Base-by-base conservation (phyloP, 2,113 vertebrate genomes). In the Thermophis baileyi region DNA sequence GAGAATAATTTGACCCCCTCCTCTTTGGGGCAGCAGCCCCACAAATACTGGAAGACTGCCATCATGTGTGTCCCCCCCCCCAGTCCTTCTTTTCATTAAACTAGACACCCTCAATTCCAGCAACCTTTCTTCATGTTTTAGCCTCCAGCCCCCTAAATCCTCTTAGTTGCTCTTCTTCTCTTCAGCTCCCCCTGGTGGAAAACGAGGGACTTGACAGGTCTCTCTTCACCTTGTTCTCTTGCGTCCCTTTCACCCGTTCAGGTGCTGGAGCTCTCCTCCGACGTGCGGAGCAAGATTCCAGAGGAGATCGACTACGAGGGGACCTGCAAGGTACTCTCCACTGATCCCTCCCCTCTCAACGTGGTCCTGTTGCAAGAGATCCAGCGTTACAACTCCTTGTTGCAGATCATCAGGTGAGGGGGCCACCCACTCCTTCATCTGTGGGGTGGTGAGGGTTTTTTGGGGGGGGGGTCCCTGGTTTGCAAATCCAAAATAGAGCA, bases 331-430 rank as follows among this genome's bases (percentile, higher is more conserved):
- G 69, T 98, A 27, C 95, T 99, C 88, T 97, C 98, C 87, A 96
- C 97, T 0, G 97, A 98, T 92, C 97, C 97, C 0, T 98, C 98
- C 14, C 98, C 98, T 0, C 97, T 99, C 55, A 98, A 98, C 53
- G 98, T 98, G 74, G 98, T 99, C 57, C 95, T 99, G 87, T 96
- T 99, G 91, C 98, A 99, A 95, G 99, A 99, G 98, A 99, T 99
- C 93, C 98, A 99, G 95, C 98, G 98, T 97, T 99, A 99, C 96
- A 99, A 99, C 95, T 94, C 95, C 40, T 96, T 99, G 89, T 97
- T 99, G 90, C 91, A 96, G 89, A 98, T 98, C 90, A 98, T 99
- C 96, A 96, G 90, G 98, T 98, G 94, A 22, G 27, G 44, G n/a
- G 86, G 6, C 3, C 5, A 54, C 44, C 14, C 35, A 14, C 27